Evolutionary conservation across 2,113 vertebrate species (phyloP), one percentile per base, ranked within the genome.

Genomic region (Indicator maculatus): DNA sequence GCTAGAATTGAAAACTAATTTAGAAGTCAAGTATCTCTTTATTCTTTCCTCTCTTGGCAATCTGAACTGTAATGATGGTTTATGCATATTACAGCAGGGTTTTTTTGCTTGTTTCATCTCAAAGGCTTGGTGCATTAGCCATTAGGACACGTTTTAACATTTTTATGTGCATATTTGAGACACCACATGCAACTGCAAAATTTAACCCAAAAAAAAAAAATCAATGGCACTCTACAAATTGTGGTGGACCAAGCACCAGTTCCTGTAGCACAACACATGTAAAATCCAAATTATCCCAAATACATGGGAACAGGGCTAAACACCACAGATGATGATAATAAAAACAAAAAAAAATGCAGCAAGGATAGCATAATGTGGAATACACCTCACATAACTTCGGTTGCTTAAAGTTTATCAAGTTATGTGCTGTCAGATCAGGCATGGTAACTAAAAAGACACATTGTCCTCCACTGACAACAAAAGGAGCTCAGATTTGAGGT

Each of bases 271-370:
- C 33, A 50, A 76, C 31, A 12, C 1, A 28, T 47, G 20, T 36
- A 74, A 91, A 79, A 65, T 17, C 21, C 26, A 73, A 73, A 72
- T 16, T 21, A 78, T 39, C 7, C 61, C 13, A 8, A 63, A 4
- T 1, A 52, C n/a, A 61, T 11, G 5, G 24, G 33, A 70, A 38
- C 2, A 63, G 14, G 39, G 33, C 24, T 45, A 80, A 50, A 70
- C 24, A 59, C 27, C 27, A 47, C 2, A 76, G 5, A 0, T 17
- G 2, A 8, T 21, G 80, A 55, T 26, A 65, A 39, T 1, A 4
- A 59, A 61, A 88, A 86, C 31, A 16, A 1, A 4, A 59, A 61
- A 88, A 86, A 33, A 16, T 0, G 3, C 26, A 15, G 31, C 41
- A 71, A 81, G 23, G 47, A 71, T 6, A 63, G 33, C 16, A 8